Evolutionary conservation across 2,888 invertebrate species (phyloP).

Genomic region (Nemotelus pantherinus): DNA sequence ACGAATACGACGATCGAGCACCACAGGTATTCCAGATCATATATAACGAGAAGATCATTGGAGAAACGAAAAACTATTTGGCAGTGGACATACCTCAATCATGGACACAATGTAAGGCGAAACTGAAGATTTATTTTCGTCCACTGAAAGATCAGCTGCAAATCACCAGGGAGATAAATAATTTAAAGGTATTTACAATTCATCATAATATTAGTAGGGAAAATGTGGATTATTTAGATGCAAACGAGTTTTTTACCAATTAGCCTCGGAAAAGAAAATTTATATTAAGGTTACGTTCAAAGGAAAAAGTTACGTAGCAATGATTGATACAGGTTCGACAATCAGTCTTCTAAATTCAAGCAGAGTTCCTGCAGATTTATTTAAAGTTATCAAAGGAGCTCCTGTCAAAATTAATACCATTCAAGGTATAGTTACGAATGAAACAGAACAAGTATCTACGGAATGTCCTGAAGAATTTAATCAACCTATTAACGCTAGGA

Average conservation of each 20-base stretch:
- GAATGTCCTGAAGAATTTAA: conserved; percentile 6
- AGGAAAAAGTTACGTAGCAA: background rate
- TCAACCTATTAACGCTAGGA: background rate
- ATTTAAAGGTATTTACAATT: background rate
- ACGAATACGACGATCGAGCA: background rate
- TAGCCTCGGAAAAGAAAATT: background rate
- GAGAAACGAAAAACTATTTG: conserved; percentile 1
- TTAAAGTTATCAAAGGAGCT: background rate
- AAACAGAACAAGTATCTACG: background rate
- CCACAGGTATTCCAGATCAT: background rate
- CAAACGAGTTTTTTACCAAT: background rate
- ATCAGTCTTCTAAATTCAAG: conserved; percentile 1
- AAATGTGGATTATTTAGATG: background rate
- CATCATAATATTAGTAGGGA: background rate
- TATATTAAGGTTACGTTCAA: background rate
- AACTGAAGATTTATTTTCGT: background rate
- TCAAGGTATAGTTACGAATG: background rate
- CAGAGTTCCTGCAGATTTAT: background rate
- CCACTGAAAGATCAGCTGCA: background rate
- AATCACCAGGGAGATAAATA: conserved; percentile 1
- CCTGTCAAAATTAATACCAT: conserved; percentile 9
- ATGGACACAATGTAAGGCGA: background rate
- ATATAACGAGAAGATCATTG: background rate
- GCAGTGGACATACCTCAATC: background rate
- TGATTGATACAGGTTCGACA: conserved; percentile 1